phyloP scores from a whole-genome alignment of 2,797 vertebrate genomes.

The Alca torda region DNA sequence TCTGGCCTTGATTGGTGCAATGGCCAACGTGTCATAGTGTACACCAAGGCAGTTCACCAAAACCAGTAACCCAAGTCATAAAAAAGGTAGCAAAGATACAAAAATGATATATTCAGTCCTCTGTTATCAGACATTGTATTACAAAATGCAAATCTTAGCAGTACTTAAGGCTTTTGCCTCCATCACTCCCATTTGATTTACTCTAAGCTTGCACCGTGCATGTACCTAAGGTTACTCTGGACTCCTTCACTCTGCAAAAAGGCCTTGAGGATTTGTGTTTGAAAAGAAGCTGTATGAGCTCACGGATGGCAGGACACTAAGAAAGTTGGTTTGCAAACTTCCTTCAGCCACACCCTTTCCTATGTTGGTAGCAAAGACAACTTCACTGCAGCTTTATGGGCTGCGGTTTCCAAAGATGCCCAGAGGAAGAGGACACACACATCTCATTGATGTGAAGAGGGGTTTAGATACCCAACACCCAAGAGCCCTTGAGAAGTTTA shows the following conservation, averaged over 20 bases:
- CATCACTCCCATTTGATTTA: neutral
- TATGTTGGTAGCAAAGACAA: neutral
- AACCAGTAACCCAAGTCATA: neutral
- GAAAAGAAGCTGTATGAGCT: neutral
- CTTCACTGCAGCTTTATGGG: neutral
- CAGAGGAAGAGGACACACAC: neutral
- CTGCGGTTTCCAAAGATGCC: neutral
- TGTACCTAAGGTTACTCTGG: neutral
- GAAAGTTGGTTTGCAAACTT: neutral
- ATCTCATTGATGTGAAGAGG: neutral
- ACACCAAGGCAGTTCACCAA: neutral
- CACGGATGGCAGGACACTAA: neutral
- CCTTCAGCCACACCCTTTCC: neutral
- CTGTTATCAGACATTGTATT: accelerated
- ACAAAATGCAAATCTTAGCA: neutral
- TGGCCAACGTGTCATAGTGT: accelerated
- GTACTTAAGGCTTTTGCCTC: neutral
- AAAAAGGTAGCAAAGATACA: neutral
- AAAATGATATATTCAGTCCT: neutral
- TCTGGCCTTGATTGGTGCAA: neutral
- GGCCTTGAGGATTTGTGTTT: neutral
- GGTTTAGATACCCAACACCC: neutral
- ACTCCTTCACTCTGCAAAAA: neutral
- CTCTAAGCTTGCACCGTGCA: neutral
- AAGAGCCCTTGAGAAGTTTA: neutral